A percentile compares a stretch with the other conserved stretches of the same genome.
phyloP scores from a whole-genome alignment of 1,140 invertebrate genomes.

The Parapsyche elsis region DNA sequence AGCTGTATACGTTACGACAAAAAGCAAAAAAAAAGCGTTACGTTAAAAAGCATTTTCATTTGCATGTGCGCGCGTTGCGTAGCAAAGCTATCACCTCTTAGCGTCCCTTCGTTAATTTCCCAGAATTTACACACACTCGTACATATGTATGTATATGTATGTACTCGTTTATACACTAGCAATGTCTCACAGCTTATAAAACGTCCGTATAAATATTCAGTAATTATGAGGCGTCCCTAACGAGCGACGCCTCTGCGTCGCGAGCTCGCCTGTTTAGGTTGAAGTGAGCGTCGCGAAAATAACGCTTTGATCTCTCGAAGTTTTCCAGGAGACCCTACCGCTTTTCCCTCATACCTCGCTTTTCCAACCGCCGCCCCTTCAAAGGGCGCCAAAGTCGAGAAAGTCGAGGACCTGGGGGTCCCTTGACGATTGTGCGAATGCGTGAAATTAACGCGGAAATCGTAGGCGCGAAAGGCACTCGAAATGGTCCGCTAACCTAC shows the following conservation, averaged over 20 bases:
- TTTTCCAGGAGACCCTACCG: neutral
- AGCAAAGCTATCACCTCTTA: constrained; percentile 47
- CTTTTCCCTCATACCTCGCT: neutral
- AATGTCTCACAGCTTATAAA: constrained; percentile 29
- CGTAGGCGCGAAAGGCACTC: neutral
- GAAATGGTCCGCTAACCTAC: no score
- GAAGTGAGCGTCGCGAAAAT: neutral
- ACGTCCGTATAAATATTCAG: constrained; percentile 49
- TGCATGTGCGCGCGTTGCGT: constrained; percentile 46
- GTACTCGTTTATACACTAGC: neutral
- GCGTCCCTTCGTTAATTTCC: constrained; percentile 45
- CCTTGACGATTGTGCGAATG: neutral
- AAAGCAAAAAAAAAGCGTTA: constrained; percentile 30
- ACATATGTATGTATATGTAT: neutral
- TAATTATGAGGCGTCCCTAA: constrained; percentile 22
- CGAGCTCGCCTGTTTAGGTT: neutral
- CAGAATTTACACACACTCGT: constrained; percentile 19
- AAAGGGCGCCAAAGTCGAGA: constrained; percentile 9
- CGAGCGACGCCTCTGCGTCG: neutral
- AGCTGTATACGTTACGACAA: neutral
- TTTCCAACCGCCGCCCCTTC: neutral
- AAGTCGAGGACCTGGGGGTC: neutral
- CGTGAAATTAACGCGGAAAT: neutral
- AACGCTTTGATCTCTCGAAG: neutral
- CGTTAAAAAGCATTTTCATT: constrained; percentile 48